phyloP scores from a whole-genome alignment of 64 coral and sea anemone genomes.

The Anthopleura sola region DNA sequence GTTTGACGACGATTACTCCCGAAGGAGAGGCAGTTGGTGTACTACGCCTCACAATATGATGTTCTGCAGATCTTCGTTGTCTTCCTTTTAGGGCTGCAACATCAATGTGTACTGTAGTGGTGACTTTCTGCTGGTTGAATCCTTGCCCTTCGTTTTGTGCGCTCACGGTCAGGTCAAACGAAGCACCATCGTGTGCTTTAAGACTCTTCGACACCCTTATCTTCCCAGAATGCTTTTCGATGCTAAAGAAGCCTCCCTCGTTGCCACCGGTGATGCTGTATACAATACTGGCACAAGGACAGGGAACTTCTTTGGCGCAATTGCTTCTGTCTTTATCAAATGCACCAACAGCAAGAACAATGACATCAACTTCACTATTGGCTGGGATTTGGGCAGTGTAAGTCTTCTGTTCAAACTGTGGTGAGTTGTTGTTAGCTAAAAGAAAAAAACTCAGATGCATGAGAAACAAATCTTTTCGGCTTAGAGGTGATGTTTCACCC shows the following conservation, averaged over 20 bases:
- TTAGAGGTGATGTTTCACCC: not conserved
- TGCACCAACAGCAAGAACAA: constrained; percentile 47
- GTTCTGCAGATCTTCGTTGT: not conserved
- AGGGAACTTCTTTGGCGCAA: constrained; percentile 26
- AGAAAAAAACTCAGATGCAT: not conserved
- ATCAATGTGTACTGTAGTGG: not conserved
- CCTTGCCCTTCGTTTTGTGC: constrained; percentile 9
- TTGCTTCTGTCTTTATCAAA: constrained; percentile 33
- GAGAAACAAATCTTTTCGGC: not conserved
- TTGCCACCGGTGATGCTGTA: constrained; percentile 57
- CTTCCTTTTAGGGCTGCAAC: not conserved
- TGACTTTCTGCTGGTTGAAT: not conserved
- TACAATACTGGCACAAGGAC: constrained; percentile 44
- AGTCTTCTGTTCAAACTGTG: constrained; percentile 44
- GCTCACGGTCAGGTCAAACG: not conserved
- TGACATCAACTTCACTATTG: constrained; percentile 17
- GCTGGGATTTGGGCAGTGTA: constrained; percentile 48
- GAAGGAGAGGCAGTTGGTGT: not conserved
- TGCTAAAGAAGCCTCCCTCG: constrained; percentile 31
- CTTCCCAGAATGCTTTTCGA: constrained; percentile 14
- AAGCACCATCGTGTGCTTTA: not conserved
- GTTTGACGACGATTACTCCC: constrained; percentile 24
- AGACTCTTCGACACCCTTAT: constrained; percentile 35
- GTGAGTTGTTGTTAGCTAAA: constrained; percentile 29
- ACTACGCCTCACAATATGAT: constrained; percentile 32